A percentile compares a stretch with the other conserved stretches of the same genome.
Conservation (phyloP, 2,113 vertebrate species). For the Coptodon rendalli region DNA sequence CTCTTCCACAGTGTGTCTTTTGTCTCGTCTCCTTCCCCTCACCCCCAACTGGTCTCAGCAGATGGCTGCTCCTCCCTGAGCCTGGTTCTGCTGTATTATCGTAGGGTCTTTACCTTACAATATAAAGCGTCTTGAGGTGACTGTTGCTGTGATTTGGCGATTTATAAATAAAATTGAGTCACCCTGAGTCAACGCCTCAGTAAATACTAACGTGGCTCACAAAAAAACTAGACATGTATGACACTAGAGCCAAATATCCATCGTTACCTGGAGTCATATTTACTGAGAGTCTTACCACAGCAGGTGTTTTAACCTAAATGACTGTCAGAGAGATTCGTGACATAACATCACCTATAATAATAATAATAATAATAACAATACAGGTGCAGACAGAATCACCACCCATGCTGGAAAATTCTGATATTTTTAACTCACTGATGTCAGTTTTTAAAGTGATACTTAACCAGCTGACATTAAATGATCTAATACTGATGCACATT, state of each 20-base stretch:
- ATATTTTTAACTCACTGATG: background rate
- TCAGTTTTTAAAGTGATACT: background rate
- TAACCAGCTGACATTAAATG: background rate
- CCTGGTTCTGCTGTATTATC: background rate
- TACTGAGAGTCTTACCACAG: background rate
- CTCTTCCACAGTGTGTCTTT: background rate
- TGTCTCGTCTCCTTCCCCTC: background rate
- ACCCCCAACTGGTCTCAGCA: background rate
- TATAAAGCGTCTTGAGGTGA: accelerated
- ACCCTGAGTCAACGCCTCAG: background rate
- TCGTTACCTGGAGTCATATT: background rate
- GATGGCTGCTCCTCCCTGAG: background rate
- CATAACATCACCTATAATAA: background rate
- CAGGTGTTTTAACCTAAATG: background rate
- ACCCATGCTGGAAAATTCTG: background rate
- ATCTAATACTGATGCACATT: background rate
- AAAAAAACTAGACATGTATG: background rate
- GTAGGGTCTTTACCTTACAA: background rate
- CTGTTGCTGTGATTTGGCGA: background rate
- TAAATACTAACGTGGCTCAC: background rate
- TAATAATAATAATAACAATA: background rate
- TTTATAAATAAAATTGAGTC: background rate
- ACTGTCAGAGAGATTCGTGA: background rate
- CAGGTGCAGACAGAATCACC: background rate
- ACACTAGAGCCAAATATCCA: background rate